These are phyloP conservation scores for Characodon lateralis DNA, from an alignment of 2,797 vertebrate species.

Conservation along the genomic window DNA sequence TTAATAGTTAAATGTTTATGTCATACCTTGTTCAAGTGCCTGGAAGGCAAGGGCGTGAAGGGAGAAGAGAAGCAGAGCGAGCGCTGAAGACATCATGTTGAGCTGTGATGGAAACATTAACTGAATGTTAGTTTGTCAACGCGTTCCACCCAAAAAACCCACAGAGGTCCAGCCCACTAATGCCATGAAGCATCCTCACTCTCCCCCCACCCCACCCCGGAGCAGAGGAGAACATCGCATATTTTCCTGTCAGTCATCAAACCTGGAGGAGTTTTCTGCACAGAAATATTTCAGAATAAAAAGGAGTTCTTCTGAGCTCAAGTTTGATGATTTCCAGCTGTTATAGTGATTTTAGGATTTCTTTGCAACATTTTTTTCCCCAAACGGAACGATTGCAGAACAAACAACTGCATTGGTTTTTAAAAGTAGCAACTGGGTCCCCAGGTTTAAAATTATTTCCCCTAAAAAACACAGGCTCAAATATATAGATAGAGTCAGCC, in stretches of 20 bases:
- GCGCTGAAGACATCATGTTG: conserved; percentile 52
- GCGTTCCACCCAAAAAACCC: conserved; percentile 27
- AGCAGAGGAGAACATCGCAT: too few relatives aligned
- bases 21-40: conserved; percentile 55
- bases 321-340: neutral
- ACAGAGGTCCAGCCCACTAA: conserved; percentile 52
- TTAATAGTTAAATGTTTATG: neutral
- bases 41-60: conserved; percentile 25
- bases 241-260: too few relatives aligned
- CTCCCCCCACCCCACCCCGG: neutral
- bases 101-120: conserved; percentile 57
- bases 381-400: neutral
- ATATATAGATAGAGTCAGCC: neutral
- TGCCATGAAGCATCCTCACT: neutral
- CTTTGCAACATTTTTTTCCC: neutral
- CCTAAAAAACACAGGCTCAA: neutral
- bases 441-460: neutral
- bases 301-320: neutral
- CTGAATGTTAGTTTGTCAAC: conserved; percentile 44
- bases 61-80: conserved; percentile 29
- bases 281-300: neutral
- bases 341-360: neutral
- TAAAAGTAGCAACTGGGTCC: neutral
- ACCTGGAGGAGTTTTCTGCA: neutral
- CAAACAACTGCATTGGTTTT: neutral